These are phyloP conservation scores for Nibea albiflora DNA, from an alignment of 2,113 vertebrate genomes.

Conservation along the genomic window DNA sequence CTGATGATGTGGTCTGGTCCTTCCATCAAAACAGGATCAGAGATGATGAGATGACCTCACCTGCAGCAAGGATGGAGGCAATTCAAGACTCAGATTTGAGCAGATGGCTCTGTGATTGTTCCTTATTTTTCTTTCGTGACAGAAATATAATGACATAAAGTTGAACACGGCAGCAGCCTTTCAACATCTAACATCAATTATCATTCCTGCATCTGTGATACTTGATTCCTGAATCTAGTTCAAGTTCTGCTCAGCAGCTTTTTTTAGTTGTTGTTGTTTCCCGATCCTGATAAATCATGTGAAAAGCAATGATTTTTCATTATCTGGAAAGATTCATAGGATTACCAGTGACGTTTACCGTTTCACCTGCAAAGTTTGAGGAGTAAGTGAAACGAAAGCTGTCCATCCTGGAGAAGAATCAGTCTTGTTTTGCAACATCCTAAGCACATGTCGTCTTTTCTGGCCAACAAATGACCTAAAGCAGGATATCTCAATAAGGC, in stretches of 20 bases:
- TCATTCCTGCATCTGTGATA: not conserved
- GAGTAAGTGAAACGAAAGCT: not conserved
- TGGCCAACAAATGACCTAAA: not conserved
- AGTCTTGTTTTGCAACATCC: not conserved
- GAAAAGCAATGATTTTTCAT: not conserved
- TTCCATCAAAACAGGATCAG: not conserved
- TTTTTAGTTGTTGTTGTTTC: not conserved
- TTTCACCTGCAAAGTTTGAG: not conserved
- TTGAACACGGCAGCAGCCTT: not conserved
- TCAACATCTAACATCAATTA: not conserved
- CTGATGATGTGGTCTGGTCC: not conserved
- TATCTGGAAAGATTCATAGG: not conserved
- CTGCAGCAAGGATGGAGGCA: not conserved
- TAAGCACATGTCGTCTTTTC: not conserved
- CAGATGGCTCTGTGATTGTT: not conserved
- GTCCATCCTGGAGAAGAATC: not conserved
- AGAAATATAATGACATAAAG: not conserved
- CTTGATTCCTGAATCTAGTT: not conserved
- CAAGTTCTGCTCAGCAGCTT: slow-evolving; percentile 2
- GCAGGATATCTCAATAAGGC: not conserved
- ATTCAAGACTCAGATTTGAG: not conserved
- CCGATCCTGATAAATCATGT: not conserved
- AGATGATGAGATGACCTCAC: not conserved
- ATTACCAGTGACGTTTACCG: no score
- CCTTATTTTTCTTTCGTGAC: not conserved